A percentile compares a stretch with the other conserved stretches of the same genome.
phyloP scores from a whole-genome alignment of 2,888 invertebrate species.

The Rambutsinella grinnellia region DNA sequence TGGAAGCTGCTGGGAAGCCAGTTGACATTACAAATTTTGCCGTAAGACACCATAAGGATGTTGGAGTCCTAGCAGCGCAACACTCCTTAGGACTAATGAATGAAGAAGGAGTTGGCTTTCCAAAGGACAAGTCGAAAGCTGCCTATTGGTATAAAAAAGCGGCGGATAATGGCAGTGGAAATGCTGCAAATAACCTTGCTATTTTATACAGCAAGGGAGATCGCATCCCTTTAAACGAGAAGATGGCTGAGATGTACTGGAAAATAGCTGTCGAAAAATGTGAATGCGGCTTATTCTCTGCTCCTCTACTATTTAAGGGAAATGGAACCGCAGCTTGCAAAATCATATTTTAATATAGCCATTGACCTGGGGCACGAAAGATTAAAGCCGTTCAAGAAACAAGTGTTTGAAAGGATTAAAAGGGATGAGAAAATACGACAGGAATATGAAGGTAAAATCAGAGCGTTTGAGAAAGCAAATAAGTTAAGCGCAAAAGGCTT shows the following conservation, averaged over 20 bases:
- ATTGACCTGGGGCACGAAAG: background rate
- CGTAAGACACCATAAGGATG: no score
- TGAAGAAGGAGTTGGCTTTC: constrained; percentile 10
- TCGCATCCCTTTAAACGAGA: background rate
- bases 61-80: constrained; percentile 34
- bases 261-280: constrained; percentile 12
- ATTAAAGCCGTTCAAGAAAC: background rate
- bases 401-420: background rate
- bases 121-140: background rate
- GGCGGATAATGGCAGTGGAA: constrained; percentile 5
- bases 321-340: no score
- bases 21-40: no score
- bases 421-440: background rate
- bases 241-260: constrained; percentile 26
- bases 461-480: no score
- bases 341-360: background rate
- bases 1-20: no score
- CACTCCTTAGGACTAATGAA: constrained; percentile 28
- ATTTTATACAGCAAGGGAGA: constrained; percentile 14
- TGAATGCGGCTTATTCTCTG: background rate
- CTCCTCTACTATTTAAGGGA: background rate
- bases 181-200: constrained; percentile 23
- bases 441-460: background rate
- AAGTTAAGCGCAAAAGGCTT: background rate
- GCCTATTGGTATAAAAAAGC: no score